A percentile compares a stretch with the other conserved stretches of the same genome.
Conservation (phyloP, 2,113 vertebrate genomes). For the Microcebus griseorufus region DNA sequence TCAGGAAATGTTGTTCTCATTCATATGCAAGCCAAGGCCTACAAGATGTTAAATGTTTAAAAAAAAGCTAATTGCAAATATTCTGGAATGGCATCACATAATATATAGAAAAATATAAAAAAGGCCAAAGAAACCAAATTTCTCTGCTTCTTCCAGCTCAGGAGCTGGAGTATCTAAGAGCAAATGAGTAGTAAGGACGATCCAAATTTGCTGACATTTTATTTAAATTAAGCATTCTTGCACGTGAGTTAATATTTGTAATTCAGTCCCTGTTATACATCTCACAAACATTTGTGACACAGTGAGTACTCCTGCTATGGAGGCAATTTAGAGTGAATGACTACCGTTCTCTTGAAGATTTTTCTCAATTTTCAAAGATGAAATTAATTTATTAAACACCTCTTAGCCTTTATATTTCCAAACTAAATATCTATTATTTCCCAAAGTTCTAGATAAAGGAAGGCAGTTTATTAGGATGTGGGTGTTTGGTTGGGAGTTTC, state of each 20-base stretch:
- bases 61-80: not conserved
- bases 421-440: not conserved
- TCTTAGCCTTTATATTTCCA: not conserved
- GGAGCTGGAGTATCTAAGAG: not conserved
- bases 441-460: not conserved
- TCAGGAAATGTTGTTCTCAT: not conserved
- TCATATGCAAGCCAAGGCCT: not conserved
- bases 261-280: not conserved
- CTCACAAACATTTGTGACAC: not conserved
- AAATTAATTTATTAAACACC: not conserved
- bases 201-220: not conserved
- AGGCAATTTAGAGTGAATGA: not conserved
- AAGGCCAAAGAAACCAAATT: not conserved
- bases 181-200: not conserved
- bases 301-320: not conserved
- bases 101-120: not conserved
- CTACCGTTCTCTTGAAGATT: not conserved
- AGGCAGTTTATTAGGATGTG: not conserved
- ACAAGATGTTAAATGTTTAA: not conserved
- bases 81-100: not conserved
- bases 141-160: not conserved
- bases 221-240: conserved; percentile 14
- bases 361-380: conserved; percentile 19
- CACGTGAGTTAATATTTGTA: not conserved
- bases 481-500: not conserved